phyloP scores from a whole-genome alignment of 2,113 vertebrate species.

The Heptranchias perlo region DNA sequence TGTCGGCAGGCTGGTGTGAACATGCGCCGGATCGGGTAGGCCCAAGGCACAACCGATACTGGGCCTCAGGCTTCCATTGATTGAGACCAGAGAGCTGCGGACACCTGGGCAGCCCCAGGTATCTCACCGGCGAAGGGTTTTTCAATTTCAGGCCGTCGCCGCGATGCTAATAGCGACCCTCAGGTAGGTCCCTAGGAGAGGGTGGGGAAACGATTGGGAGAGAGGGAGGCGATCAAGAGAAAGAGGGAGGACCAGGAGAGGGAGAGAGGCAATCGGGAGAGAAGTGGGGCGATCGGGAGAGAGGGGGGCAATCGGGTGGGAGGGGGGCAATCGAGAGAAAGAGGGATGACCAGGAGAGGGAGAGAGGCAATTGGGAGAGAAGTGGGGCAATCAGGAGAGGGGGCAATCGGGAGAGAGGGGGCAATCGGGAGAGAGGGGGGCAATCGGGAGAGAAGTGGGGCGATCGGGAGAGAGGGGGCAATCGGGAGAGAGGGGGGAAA shows the following conservation, averaged over 20 bases:
- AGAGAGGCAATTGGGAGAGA: background rate
- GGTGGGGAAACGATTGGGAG: background rate
- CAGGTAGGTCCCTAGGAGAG: background rate
- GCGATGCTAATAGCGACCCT: background rate
- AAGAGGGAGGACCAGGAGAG: no score
- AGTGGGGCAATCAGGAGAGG: constrained; percentile 27
- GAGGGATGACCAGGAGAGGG: background rate
- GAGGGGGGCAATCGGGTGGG: no score
- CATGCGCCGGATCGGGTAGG: background rate
- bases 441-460: no score
- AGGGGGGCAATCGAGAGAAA: no score
- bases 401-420: no score
- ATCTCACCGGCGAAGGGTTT: background rate
- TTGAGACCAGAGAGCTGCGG: background rate
- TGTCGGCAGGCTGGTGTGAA: background rate
- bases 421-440: no score
- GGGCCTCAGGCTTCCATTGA: background rate
- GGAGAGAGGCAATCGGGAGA: no score
- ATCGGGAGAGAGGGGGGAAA: no score
- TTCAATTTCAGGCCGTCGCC: background rate
- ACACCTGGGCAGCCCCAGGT: background rate
- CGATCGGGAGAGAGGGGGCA: no score
- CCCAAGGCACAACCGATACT: background rate
- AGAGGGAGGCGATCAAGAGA: background rate
- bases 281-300: no score